Base-by-base conservation (phyloP, 2,797 vertebrate genomes). In the Luscinia luscinia region DNA sequence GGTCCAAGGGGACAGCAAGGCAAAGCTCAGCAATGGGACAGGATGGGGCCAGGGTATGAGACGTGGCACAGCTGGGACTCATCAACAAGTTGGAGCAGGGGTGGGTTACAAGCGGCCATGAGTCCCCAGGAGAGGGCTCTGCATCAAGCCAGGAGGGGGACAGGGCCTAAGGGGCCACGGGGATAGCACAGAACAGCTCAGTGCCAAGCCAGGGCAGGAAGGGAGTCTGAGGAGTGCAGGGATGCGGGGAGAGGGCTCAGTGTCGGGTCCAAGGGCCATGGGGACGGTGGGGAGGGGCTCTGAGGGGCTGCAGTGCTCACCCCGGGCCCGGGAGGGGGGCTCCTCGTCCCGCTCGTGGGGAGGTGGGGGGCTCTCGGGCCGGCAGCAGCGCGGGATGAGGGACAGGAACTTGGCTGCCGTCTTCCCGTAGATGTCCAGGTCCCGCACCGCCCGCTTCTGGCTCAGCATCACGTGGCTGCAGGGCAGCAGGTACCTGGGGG, bases 401-500 rank as follows among this genome's bases (percentile, higher is more conserved):
- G 99, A 99, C 93, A 99, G 98, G 97, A 99, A 99, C 97, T 99
- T 99, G 94, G 99, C 98, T 0, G 99, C 99, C 0, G 99, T 99
- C 97, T 98, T 98, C 43, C 99, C 99, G 0, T 99, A 99, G 19
- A 99, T 96, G 97, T 99, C 99, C 5, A 98, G 97, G 96, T 99
- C 99, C 94, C 98, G 98, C 82, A 99, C 98, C 0, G 99, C 99
- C 9, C 99, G 98, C 52, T 98, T 98, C 98, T 99, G 99, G 98
- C 99, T 99, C 97, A 99, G 97, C 99, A 99, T 99, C 69, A 99
- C 98, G 3, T 99, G 99, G 87, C 98, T 99, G 96, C 99, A 99
- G 36, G 99, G 99, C 95, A 99, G 98, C 91, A 99, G 98, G 98
- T 99, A 99, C 99, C 99, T 99, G 78, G 9, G 64, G 74, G 14